A percentile compares a stretch with the other conserved stretches of the same genome.
These are phyloP conservation scores for Spialia ferax DNA, from an alignment of 2,888 invertebrate species.

Conservation along the genomic window DNA sequence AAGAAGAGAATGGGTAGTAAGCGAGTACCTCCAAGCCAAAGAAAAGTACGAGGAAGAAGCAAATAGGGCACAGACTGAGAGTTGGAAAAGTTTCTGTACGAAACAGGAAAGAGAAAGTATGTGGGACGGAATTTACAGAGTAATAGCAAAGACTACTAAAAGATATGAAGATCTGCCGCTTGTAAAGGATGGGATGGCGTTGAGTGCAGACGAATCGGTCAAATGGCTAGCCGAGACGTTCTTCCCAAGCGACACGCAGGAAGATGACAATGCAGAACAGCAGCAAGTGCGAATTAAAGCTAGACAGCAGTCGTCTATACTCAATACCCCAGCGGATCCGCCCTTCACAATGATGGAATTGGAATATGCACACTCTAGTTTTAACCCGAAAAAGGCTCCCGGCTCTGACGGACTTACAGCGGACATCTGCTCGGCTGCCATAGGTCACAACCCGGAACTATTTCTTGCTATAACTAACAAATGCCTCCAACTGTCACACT, in stretches of 20 bases:
- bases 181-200: neutral
- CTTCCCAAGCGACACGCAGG: slow-evolving; percentile 10
- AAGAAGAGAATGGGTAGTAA: slow-evolving; percentile 9
- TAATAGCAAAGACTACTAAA: slow-evolving; percentile 27
- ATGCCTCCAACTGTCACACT: neutral
- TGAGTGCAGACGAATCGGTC: slow-evolving; percentile 31
- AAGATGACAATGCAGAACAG: slow-evolving; percentile 16
- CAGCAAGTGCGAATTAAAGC: neutral
- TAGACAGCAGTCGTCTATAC: neutral
- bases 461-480: neutral
- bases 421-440: slow-evolving; percentile 25
- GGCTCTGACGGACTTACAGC: slow-evolving; percentile 43
- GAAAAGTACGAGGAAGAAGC: slow-evolving; percentile 14
- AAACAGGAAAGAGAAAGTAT: slow-evolving; percentile 37
- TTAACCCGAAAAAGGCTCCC: slow-evolving; percentile 42
- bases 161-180: slow-evolving; percentile 32
- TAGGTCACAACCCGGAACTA: neutral
- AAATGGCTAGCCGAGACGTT: slow-evolving; percentile 27
- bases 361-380: neutral
- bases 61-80: slow-evolving; percentile 27
- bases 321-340: slow-evolving; percentile 11
- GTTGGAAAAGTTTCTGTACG: slow-evolving; percentile 41
- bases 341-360: slow-evolving; percentile 37
- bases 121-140: slow-evolving; percentile 41
- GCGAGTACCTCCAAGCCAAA: slow-evolving; percentile 15